These are phyloP conservation scores for Hydrotaea cyrtoneurina DNA, from an alignment of 2,888 invertebrate species.

Conservation along the genomic window DNA sequence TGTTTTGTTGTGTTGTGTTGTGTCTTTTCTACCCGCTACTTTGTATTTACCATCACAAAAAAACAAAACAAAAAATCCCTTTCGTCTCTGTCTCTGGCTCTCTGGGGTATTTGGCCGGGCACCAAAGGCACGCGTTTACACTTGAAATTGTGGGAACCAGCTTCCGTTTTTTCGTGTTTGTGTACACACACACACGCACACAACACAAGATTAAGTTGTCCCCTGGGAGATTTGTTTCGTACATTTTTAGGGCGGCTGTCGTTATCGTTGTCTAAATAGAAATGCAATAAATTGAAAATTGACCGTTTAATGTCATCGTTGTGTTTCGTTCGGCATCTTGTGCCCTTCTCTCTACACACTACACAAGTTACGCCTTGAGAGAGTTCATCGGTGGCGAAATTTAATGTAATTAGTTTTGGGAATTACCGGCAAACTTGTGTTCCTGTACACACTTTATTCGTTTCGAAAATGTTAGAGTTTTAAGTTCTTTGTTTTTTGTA, in stretches of 20 bases:
- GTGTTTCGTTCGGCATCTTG: no score
- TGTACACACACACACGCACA: not conserved
- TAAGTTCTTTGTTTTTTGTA: no score
- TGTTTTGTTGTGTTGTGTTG: no score
- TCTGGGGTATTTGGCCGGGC: slow-evolving; percentile 50
- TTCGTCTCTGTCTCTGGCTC: slow-evolving; percentile 38
- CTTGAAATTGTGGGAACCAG: slow-evolving; percentile 66
- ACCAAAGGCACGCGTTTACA: slow-evolving; percentile 62
- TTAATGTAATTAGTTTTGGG: slow-evolving; percentile 70
- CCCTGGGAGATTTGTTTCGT: slow-evolving; percentile 48
- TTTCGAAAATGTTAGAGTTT: no score
- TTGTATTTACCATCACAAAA: no score
- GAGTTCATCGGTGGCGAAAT: slow-evolving; percentile 30
- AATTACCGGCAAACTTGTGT: slow-evolving; percentile 50
- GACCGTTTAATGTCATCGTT: slow-evolving; percentile 79
- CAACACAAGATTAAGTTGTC: slow-evolving; percentile 60
- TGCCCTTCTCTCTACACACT: not conserved
- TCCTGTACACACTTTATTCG: not conserved
- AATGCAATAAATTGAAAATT: slow-evolving; percentile 75
- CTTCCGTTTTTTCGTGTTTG: slow-evolving; percentile 39
- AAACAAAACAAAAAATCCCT: no score
- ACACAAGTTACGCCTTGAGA: not conserved
- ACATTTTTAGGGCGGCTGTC: not conserved
- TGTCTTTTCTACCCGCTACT: not conserved
- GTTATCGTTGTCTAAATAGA: slow-evolving; percentile 33